A percentile compares a stretch with the other conserved stretches of the same genome.
phyloP scores from a whole-genome alignment of 2,888 invertebrate genomes.

The Epistrophe eligans region DNA sequence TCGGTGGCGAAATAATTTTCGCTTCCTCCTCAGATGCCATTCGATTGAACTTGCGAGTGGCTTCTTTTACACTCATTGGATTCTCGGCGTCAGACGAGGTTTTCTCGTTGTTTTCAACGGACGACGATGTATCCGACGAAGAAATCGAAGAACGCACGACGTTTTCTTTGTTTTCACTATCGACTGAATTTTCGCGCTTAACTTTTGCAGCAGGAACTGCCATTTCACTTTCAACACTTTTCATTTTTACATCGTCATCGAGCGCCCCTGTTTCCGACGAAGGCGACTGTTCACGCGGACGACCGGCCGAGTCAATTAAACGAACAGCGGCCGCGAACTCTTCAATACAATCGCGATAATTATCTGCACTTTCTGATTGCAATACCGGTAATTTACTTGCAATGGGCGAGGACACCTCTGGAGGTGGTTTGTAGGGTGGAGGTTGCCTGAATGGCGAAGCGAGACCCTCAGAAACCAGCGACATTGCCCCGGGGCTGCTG shows the following conservation, averaged over 20 bases:
- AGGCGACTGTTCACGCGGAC: conserved; percentile 65
- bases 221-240: conserved; percentile 51
- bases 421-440: conserved; percentile 86
- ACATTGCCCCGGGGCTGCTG: conserved; percentile 82
- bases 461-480: conserved; percentile 81
- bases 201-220: conserved; percentile 61
- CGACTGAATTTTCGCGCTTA: conserved; percentile 84
- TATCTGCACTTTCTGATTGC: conserved; percentile 80
- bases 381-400: conserved; percentile 79
- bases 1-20: conserved; percentile 85
- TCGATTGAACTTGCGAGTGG: conserved; percentile 96
- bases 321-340: conserved; percentile 81
- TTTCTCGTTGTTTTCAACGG: conserved; percentile 79
- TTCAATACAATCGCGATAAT: conserved; percentile 82
- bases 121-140: conserved; percentile 79
- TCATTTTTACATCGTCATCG: conserved; percentile 36
- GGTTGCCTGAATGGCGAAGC: conserved; percentile 82
- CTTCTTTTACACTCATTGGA: conserved; percentile 94
- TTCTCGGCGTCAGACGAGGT: conserved; percentile 84
- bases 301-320: conserved; percentile 78
- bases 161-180: conserved; percentile 81
- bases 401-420: conserved; percentile 79
- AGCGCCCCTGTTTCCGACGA: background rate
- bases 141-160: conserved; percentile 81
- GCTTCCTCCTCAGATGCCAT: conserved; percentile 92